Evolutionary conservation across 1,140 invertebrate genomes (phyloP).

Genomic region (Eriocheir sinensis): DNA sequence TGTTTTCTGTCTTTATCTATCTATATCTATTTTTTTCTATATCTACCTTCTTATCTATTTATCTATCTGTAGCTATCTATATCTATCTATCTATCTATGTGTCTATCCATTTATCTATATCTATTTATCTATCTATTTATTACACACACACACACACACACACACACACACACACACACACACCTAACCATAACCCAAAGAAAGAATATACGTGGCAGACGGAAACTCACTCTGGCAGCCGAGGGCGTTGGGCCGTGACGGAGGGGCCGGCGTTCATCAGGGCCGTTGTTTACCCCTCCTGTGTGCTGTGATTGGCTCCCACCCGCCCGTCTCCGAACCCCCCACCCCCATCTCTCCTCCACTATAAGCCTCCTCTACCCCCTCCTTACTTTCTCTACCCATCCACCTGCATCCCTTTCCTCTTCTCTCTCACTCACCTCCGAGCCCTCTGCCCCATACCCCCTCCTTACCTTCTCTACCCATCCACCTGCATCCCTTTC

Average conservation of each 20-base stretch:
- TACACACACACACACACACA: no score
- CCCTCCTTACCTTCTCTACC: no score
- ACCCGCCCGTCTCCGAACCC: not conserved
- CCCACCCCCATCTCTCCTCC: not conserved
- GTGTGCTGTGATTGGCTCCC: constrained; percentile 1
- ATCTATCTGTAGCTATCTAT: not conserved
- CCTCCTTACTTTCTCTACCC: no score
- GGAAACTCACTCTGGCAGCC: not conserved
- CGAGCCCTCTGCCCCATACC: no score
- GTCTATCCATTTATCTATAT: not conserved
- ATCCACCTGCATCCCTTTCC: no score
- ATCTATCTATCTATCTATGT: not conserved
- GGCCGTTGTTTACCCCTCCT: not conserved
- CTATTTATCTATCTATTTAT: not conserved
- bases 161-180: not conserved
- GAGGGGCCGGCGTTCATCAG: not conserved
- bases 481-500: no score
- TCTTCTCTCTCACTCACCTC: no score
- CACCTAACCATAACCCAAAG: not conserved
- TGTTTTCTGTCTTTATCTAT: no score
- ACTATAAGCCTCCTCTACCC: not conserved
- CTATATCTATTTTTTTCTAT: not conserved
- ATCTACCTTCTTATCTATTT: not conserved
- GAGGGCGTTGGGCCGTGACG: not conserved
- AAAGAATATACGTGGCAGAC: not conserved